These are phyloP conservation scores for Dendrolimus pini DNA, from an alignment of 2,888 invertebrate genomes.

Conservation along the genomic window DNA sequence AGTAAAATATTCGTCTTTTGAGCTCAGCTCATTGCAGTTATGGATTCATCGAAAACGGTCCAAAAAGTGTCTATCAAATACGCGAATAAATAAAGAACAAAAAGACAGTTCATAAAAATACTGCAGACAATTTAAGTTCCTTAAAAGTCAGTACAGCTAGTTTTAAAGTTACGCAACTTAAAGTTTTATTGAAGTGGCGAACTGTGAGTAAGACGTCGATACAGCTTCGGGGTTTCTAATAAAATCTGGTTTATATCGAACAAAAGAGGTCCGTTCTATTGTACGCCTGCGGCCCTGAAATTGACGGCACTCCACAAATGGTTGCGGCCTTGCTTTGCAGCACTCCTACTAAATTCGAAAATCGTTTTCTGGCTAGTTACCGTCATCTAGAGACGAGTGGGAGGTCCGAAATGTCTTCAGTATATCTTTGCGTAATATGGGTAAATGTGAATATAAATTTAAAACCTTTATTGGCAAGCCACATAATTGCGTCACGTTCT, in stretches of 20 bases:
- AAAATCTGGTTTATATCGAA: slow-evolving; percentile 49
- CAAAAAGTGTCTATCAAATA: no score
- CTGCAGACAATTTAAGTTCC: no score
- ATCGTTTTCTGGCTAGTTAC: not conserved
- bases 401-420: not conserved
- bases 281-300: slow-evolving; percentile 24
- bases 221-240: slow-evolving; percentile 39
- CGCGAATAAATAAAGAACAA: no score
- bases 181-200: no score
- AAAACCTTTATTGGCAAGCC: not conserved
- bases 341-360: not conserved
- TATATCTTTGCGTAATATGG: not conserved
- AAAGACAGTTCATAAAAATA: no score
- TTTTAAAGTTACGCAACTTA: no score
- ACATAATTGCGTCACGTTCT: no score
- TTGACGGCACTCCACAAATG: slow-evolving; percentile 26
- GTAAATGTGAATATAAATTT: slow-evolving; percentile 3
- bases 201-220: slow-evolving; percentile 18
- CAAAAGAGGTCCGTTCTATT: slow-evolving; percentile 38
- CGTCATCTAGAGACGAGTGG: no score
- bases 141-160: not conserved
- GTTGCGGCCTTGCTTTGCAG: slow-evolving; percentile 15
- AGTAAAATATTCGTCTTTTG: no score
- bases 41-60: no score
- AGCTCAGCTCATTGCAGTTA: no score